Percentiles rank a stretch among this genome's conserved stretches.
Evolutionary conservation across 2,797 vertebrate genomes (phyloP).

Genomic region (Galaxias olidus): DNA sequence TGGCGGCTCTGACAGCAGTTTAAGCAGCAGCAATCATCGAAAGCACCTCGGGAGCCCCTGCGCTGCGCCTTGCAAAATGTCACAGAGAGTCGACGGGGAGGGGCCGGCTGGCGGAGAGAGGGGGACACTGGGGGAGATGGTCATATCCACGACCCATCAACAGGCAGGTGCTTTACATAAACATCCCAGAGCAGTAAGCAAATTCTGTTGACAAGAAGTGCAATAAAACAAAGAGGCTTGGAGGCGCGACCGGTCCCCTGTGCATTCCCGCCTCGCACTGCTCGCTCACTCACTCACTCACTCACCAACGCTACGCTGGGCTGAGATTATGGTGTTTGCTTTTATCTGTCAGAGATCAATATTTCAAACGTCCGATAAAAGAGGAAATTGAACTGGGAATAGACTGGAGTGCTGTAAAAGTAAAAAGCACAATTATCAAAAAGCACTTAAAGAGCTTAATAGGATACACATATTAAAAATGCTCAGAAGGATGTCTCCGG

Average conservation of each 20-base stretch:
- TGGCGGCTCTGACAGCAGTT: constrained; percentile 94
- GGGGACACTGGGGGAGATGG: constrained; percentile 73
- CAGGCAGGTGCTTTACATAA: constrained; percentile 88
- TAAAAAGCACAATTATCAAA: constrained; percentile 99
- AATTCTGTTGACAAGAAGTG: constrained; percentile 96
- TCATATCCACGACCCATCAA: constrained; percentile 87
- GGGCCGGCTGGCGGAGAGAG: constrained; percentile 37
- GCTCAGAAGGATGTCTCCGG: constrained; percentile 93
- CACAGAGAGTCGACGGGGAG: constrained; percentile 63
- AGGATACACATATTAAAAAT: constrained; percentile 99
- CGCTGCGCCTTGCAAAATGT: constrained; percentile 94
- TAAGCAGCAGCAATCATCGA: constrained; percentile 93
- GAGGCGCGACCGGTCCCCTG: constrained; percentile 85
- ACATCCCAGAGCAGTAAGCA: constrained; percentile 94
- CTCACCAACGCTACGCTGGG: constrained; percentile 80
- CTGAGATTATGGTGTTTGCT: constrained; percentile 99
- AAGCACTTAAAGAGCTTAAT: constrained; percentile 99
- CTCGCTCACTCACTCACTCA: constrained; percentile 79
- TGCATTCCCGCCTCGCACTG: constrained; percentile 75
- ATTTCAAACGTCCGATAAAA: constrained; percentile 99
- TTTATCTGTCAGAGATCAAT: constrained; percentile 99
- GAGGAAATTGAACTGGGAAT: constrained; percentile 99
- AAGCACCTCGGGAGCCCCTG: constrained; percentile 87
- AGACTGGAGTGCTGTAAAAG: constrained; percentile 99
- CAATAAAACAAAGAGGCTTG: constrained; percentile 93